Evolutionary conservation across 2,113 vertebrate species (phyloP).

Genomic region (Acrocephalus arundinaceus): DNA sequence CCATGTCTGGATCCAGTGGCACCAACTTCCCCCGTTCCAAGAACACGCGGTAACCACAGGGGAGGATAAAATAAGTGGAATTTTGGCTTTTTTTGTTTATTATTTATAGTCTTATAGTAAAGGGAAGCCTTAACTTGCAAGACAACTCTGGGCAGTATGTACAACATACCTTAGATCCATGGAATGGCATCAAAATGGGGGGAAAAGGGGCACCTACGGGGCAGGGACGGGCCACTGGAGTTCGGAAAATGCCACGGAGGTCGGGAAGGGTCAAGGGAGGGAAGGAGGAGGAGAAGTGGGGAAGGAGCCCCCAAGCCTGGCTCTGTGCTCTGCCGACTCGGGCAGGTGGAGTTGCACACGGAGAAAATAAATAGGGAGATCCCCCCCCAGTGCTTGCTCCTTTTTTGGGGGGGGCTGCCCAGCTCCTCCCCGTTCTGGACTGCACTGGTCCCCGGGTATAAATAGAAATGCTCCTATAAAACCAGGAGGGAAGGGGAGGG

Average conservation of each 20-base stretch:
- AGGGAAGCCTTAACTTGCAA: conserved; percentile 96
- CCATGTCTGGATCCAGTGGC: background rate
- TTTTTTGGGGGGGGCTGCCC: background rate
- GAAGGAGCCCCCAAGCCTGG: conserved; percentile 4
- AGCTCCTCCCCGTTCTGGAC: background rate
- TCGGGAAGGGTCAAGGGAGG: conserved; percentile 25
- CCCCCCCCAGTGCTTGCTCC: conserved; percentile 24
- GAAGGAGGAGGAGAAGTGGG: conserved; percentile 49
- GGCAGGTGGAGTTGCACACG: conserved; percentile 69
- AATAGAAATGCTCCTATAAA: conserved; percentile 65
- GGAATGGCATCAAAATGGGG: conserved; percentile 85
- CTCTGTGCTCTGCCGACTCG: background rate
- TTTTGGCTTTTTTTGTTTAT: conserved; percentile 56
- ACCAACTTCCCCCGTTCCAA: background rate
- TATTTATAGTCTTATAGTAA: conserved; percentile 99
- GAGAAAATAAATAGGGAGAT: conserved; percentile 78
- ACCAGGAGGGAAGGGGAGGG: background rate
- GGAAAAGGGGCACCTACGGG: conserved; percentile 73
- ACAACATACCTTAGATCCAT: conserved; percentile 97
- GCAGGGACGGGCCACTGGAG: conserved; percentile 73
- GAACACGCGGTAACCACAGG: conserved; percentile 49
- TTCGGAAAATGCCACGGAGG: conserved; percentile 67
- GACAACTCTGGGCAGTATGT: conserved; percentile 95
- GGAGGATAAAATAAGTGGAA: conserved; percentile 89
- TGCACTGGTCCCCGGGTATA: conserved; percentile 66